Evolutionary conservation across 2,113 vertebrate genomes (phyloP), one percentile per base, ranked within the genome.

Genomic region (Porphyrio hochstetteri): DNA sequence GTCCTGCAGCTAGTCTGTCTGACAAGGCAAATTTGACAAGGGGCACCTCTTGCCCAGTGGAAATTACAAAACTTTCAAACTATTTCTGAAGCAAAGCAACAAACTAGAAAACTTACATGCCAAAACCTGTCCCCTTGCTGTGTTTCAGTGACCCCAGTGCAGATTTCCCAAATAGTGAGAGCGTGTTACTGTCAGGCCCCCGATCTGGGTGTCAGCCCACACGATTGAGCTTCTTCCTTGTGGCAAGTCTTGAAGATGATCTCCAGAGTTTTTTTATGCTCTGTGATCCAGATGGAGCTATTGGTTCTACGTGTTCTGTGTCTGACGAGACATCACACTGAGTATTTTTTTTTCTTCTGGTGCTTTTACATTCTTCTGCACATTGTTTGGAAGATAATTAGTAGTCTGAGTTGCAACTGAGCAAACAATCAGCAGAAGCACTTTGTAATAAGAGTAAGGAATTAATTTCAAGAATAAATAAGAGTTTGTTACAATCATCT

Each of bases 131-230:
- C 21, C 21, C 11, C 11, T 36, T 36, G 46, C 10, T 1, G 1
- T 29, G 31, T 57, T 61, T 55, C 35, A 18, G 46, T 0, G 2
- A 25, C 11, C 27, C 25, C 23, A 61, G 6, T 2, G 4, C 23
- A n/a, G 46, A 20, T 40, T 24, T 75, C 74, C 17, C 31, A n/a
- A 44, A 56, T 3, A n/a, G 48, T 2, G 0, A 6, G 6, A 68
- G 13, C 1, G 17, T 36, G 12, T 57, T 27, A 18, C 8, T 69
- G 42, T 8, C 69, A 38, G 35, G 38, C 50, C 31, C 31, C 16
- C 13, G 28, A 25, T 11, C 61, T n/a, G 4, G 5, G 16, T 12
- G 13, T 31, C 27, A 8, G 33, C 1, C 0, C 0, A 1, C 57
- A 24, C 1, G 4, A 46, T 8, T 16, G 19, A 42, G 17, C 16